Evolutionary conservation across 1,140 invertebrate genomes (phyloP), one percentile per base, ranked within the genome.

Genomic region (Papilio glaucus): DNA sequence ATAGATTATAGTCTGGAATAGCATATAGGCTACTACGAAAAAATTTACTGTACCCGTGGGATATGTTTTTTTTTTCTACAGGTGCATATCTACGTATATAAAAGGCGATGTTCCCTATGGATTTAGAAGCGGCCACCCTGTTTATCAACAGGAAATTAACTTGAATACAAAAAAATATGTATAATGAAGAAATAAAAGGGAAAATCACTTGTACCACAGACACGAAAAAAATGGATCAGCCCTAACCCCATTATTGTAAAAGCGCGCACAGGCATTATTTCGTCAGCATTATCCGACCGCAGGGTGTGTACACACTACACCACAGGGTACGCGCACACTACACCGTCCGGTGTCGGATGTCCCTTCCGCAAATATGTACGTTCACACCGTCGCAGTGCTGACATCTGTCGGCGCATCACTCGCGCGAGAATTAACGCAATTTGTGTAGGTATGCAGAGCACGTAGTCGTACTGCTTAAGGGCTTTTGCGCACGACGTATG

Each of bases 311-410:
- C 63, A 67, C 8, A 42, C 10, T 53, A 33, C 4, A 72, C 74
- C 71, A 61, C 74, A 70, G 62, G 61, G 70, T 69, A 57, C 21
- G 29, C 67, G 37, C 63, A 63, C 18, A 49, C 24, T 45, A 29
- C n/a, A 72, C 74, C 71, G 42, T 63, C 63, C 38, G 18, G 75
- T 79, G 57, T 77, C 78, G 49, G 33, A 49, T 73, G 68, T 73
- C 60, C 72, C 74, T 77, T 77, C 78, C 73, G 76, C 76, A 76
- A 75, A 78, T 76, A 71, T 41, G 65, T 53, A 39, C 71, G 61
- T 61, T 49, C 21, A 69, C 39, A 45, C 13, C 38, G 9, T 3
- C 18, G 67, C 53, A 8, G 45, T 53, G 60, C 63, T 76, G 73
- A 74, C 77, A 74, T 77, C 72, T 70, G 62, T 77, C 72, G 71